Base-by-base conservation (phyloP, 2,113 vertebrate species). In the Prionailurus viverrinus region DNA sequence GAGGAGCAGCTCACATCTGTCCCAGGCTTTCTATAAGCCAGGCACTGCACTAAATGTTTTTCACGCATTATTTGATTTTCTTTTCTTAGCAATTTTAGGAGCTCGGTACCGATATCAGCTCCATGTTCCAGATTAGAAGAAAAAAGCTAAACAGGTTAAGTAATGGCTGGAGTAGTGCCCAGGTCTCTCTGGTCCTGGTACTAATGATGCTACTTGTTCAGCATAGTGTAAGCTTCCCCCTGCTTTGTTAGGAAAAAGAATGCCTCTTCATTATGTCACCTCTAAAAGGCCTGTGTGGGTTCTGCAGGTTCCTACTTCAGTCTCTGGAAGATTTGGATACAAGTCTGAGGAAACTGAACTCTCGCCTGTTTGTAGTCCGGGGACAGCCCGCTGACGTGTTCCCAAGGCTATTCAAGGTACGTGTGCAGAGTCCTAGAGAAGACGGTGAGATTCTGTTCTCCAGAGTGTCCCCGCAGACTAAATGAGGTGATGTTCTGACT, bases 381-480 rank as follows among this genome's bases (percentile, higher is more conserved):
- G 99, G 99, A 39, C 99, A 99, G 97, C 99, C 99, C 1, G 99
- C 99, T 0, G 99, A 99, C 74, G 99, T 99, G 92, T 99, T 99
- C 94, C 99, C 99, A 36, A 99, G 99, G 79, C 99, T 99, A 14
- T 99, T 99, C 98, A 99, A 99, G 99, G 99, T 99, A 95, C 94
- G 99, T 83, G 16, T 65, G 18, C 3, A 5, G 39, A 53, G 82
- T 41, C 73, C 2, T 2, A 31, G 31, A 66, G 73, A 23, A 78
- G 82, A 80, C 3, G 1, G 55, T 7, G 83, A 36, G 68, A 10
- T 1, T 55, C 83, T n/a, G 16, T 58, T 33, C 36, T 58, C 14
- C 10, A 2, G 31, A 23, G 7, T n/a, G 41, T 58, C 14, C 81
- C 82, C 18, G 0, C 29, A 53, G 23, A 3, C 25, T 31, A 29